Evolutionary conservation across 35 echinoderm and acorn worm genomes (phyloP).

Genomic region (Ophiothrix spiculata): DNA sequence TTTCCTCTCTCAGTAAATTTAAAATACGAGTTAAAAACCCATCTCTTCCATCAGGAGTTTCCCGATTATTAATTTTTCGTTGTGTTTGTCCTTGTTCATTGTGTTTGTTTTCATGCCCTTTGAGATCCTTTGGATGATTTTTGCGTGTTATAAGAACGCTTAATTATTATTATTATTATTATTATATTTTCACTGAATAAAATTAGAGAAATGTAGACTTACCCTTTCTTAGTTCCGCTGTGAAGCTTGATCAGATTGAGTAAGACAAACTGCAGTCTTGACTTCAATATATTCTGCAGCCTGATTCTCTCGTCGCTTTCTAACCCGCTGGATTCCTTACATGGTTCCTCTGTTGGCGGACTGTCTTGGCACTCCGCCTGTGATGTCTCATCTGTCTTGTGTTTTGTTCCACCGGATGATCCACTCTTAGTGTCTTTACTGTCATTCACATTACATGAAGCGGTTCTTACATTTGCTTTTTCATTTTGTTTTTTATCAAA

Average conservation of each 20-base stretch:
- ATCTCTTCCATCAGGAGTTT: not conserved
- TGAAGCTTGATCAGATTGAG: slow-evolving; percentile 41
- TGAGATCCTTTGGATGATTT: too few relatives aligned
- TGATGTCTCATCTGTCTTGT: not conserved
- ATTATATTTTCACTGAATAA: not conserved
- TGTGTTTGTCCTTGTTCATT: too few relatives aligned
- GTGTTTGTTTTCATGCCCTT: too few relatives aligned
- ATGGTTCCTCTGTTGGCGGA: not conserved
- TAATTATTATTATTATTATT: not conserved
- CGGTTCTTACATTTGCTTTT: not conserved
- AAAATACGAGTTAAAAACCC: too few relatives aligned
- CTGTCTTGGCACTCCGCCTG: not conserved
- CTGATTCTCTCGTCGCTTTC: slow-evolving; percentile 35
- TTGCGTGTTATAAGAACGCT: too few relatives aligned
- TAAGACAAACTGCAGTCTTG: slow-evolving; percentile 49
- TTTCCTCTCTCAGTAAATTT: too few relatives aligned
- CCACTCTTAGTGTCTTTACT: too few relatives aligned
- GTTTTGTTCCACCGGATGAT: not conserved
- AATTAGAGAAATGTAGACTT: not conserved
- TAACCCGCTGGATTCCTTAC: too few relatives aligned
- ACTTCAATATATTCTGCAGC: slow-evolving; percentile 36
- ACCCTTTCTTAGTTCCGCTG: slow-evolving; percentile 43
- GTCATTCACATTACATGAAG: not conserved
- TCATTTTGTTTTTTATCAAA: not conserved
- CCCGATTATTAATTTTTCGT: too few relatives aligned